Base-by-base conservation (phyloP, 2,888 invertebrate species). In the Tortricodes alternella region DNA sequence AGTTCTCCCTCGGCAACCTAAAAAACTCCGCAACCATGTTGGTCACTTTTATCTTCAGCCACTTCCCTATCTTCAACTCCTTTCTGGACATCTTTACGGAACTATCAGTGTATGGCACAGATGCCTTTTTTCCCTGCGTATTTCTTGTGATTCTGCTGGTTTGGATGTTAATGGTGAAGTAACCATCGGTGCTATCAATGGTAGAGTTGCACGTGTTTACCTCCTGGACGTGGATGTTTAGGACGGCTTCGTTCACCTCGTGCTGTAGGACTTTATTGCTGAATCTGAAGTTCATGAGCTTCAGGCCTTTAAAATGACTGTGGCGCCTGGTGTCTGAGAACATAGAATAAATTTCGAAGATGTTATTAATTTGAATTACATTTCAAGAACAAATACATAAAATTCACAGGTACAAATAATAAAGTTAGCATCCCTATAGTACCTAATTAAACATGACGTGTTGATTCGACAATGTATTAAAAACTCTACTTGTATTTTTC, bases 1-100 rank as follows among this genome's bases (percentile, higher is more conserved):
- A 92, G 75, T 95, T 95, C 68, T 94, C 94, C 53, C 94, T 89
- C 2, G 95, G 94, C 75, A 94, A 92, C 63, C 93, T 93, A 78
- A 95, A 94, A 94, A 96, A 96, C 67, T 95, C 94, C 43, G 93
- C 92, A 27, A 96, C 94, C 85, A 96, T 92, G 39, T 93, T 92
- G 38, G 94, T 94, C 5, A 96, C 91, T 70, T 96, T 95, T 46
- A 96, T 86, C 66, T 93, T 93, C 62, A 96, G 84, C 96, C 96
- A 96, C 44, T 92, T 92, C 3, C 94, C 95, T 1, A 82, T 71
- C 52, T 86, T 87, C 48, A 92, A 73, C 24, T 92, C 91, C 2
- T 85, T 90, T 9, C 93, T 88, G 5, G 91, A 84, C 73, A 92
- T 67, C 68, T 89, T 89, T 18, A 89, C 76, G 1, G 86, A 79